Evolutionary conservation across 2,888 invertebrate species (phyloP).

Genomic region (Tenthredo scrophulariae): DNA sequence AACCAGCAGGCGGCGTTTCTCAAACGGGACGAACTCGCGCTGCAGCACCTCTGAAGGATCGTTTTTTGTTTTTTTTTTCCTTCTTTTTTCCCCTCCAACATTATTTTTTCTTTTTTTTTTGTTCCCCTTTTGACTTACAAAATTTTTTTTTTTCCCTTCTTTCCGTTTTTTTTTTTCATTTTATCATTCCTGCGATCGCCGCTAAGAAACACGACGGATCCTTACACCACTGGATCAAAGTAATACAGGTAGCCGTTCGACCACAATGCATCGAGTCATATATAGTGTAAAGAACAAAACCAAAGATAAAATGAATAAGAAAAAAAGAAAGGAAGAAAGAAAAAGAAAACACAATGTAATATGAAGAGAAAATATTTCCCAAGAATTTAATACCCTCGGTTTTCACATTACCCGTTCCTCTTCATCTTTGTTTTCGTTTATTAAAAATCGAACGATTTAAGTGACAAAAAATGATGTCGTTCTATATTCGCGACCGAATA

Average conservation of each 20-base stretch:
- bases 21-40: slow-evolving; percentile 70
- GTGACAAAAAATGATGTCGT: too few species aligned
- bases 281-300: neutral
- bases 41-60: slow-evolving; percentile 21
- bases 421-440: too few species aligned
- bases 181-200: slow-evolving; percentile 30
- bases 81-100: neutral
- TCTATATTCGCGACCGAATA: too few species aligned
- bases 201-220: neutral
- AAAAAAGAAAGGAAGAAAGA: neutral
- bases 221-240: neutral
- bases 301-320: neutral
- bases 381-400: too few species aligned
- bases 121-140: neutral
- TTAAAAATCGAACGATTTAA: neutral
- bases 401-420: too few species aligned
- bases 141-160: neutral
- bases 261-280: neutral
- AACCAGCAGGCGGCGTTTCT: slow-evolving; percentile 72
- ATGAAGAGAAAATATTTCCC: neutral
- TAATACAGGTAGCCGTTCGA: slow-evolving; percentile 23
- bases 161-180: slow-evolving; percentile 19
- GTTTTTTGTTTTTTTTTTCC: neutral
- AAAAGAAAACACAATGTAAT: neutral
- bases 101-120: neutral